phyloP scores from a whole-genome alignment of 2,888 invertebrate genomes.

The Cryptocheilus praepositus region DNA sequence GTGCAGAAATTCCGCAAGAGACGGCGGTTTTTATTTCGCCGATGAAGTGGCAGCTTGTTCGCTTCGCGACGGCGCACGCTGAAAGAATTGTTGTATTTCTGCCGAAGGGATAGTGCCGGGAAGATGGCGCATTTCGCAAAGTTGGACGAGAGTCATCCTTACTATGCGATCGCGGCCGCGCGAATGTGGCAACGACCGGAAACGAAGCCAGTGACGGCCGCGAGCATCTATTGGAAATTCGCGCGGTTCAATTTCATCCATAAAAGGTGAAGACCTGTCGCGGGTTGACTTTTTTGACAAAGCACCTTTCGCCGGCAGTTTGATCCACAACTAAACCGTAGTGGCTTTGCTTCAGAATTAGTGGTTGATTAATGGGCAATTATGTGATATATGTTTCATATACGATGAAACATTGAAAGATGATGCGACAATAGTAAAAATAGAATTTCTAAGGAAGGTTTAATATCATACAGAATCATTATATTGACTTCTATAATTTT shows the following conservation, averaged over 20 bases:
- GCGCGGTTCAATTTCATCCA: slow-evolving; percentile 66
- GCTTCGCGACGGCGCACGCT: not conserved
- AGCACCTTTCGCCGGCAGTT: no score
- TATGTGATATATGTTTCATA: no score
- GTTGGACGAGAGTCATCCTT: slow-evolving; percentile 63
- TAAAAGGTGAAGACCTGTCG: slow-evolving; percentile 51
- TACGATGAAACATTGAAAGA: no score
- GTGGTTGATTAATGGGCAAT: no score
- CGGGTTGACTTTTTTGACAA: no score
- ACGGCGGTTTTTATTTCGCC: not conserved
- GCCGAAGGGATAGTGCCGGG: slow-evolving; percentile 37
- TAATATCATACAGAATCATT: no score
- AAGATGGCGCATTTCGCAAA: slow-evolving; percentile 64
- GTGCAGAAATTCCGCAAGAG: not conserved
- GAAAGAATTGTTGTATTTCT: slow-evolving; percentile 30
- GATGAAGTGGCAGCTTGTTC: not conserved
- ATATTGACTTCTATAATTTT: no score
- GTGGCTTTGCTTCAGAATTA: not conserved
- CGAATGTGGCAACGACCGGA: slow-evolving; percentile 65
- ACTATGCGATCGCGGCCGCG: slow-evolving; percentile 60
- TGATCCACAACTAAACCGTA: not conserved
- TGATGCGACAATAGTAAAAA: no score
- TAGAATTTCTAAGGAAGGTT: no score
- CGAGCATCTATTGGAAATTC: slow-evolving; percentile 66
- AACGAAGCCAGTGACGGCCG: slow-evolving; percentile 59